A percentile compares a stretch with the other conserved stretches of the same genome.
Conservation (phyloP, 2,113 vertebrate species). For the Rattus rattus region DNA sequence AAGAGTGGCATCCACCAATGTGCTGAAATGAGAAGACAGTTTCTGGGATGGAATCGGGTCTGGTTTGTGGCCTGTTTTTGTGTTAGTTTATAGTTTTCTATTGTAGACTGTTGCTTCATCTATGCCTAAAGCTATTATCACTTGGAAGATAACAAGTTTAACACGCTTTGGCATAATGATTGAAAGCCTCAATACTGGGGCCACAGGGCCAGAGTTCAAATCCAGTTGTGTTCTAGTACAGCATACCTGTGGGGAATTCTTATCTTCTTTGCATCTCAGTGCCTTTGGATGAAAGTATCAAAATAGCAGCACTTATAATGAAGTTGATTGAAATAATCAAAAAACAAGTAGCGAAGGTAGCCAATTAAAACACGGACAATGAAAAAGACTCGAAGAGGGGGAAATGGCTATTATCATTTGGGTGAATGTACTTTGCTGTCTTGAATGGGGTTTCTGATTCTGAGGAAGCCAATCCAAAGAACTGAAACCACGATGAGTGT, state of each 20-base stretch:
- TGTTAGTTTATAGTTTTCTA: slow-evolving; percentile 37
- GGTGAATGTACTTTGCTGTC: not conserved
- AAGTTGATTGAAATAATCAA: not conserved
- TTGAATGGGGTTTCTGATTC: not conserved
- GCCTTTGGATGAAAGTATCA: not conserved
- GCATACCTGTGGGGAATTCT: not conserved
- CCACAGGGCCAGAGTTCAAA: not conserved
- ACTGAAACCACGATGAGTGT: not conserved
- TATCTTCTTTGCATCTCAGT: not conserved
- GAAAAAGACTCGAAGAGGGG: not conserved
- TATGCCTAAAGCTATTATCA: slow-evolving; percentile 32
- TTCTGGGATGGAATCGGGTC: not conserved
- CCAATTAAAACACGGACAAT: not conserved
- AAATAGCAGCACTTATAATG: not conserved
- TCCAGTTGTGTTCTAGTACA: not conserved
- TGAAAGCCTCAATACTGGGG: not conserved
- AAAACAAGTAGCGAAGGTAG: not conserved
- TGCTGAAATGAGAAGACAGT: not conserved
- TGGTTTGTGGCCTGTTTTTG: slow-evolving; percentile 41
- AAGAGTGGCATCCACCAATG: slow-evolving; percentile 3
- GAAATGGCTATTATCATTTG: not conserved
- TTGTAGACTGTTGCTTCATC: not conserved
- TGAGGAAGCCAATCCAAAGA: not conserved
- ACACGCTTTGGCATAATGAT: not conserved
- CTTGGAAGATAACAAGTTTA: not conserved